A percentile compares a stretch with the other conserved stretches of the same genome.
These are phyloP conservation scores for Carollia perspicillata DNA, from an alignment of 2,113 vertebrate genomes.

Conservation along the genomic window DNA sequence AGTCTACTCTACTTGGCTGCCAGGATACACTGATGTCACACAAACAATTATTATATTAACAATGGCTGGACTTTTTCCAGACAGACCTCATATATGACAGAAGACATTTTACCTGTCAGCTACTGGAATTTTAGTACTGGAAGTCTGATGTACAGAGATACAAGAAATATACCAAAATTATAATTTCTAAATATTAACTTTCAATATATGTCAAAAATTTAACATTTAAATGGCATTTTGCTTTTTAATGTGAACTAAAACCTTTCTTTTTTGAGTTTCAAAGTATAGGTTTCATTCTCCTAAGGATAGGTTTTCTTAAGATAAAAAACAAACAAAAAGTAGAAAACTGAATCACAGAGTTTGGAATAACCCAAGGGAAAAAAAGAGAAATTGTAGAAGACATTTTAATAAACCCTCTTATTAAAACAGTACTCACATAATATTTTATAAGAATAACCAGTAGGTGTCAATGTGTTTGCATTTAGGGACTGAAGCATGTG, in stretches of 20 bases:
- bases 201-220: background rate
- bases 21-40: too few relatives aligned
- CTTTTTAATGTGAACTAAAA: slow-evolving; percentile 13
- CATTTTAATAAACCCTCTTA: background rate
- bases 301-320: background rate
- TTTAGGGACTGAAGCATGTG: background rate
- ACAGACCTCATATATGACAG: background rate
- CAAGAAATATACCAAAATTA: background rate
- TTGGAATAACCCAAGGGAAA: background rate
- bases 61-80: too few relatives aligned
- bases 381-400: background rate
- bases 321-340: background rate
- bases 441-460: background rate
- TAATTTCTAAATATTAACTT: background rate
- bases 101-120: background rate
- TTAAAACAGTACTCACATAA: background rate
- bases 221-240: background rate
- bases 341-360: background rate
- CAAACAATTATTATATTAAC: too few relatives aligned
- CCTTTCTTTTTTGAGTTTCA: background rate
- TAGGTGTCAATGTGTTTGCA: background rate
- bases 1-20: too few relatives aligned
- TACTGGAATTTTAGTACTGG: background rate
- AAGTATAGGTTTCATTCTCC: background rate
- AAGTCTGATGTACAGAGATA: background rate